Evolutionary conservation across 1,140 invertebrate genomes (phyloP), one percentile per base, ranked within the genome.

Genomic region (Conus betulinus): DNA sequence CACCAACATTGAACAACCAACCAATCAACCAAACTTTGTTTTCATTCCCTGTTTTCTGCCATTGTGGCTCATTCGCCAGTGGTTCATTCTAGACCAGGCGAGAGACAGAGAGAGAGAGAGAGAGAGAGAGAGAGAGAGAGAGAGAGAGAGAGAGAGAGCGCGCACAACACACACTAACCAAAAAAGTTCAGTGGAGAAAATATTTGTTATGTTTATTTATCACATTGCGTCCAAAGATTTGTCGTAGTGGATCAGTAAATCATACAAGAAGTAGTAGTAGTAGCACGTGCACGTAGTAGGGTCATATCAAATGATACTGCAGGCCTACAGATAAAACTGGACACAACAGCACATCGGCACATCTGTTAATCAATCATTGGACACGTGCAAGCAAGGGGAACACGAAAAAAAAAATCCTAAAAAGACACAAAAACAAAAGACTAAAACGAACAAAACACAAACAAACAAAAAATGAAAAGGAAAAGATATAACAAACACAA

Each of bases 191-290:
- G 17, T 71, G 67, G 8, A 60, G 57, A 71, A 71, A 71, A 71
- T 71, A 71, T 20, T 71, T 71, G 67, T 71, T 71, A 71, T 71
- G 67, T 71, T 71, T 71, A 71, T 71, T 71, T 71, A 71, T 71
- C 67, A 71, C 67, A 71, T 71, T 71, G 67, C 67, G 67, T 71
- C 67, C 67, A 71, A 71, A 71, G 67, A 71, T 71, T 71, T 71
- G 67, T 71, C 67, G 67, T 71, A 71, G 67, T 71, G 23, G 67
- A 71, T 71, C 67, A 71, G 67, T 71, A 71, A 71, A 71, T 71
- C 8, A 71, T 71, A 71, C 67, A 71, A 71, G 23, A 23, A 71
- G 23, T 23, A 71, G 67, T 71, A 71, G n/a, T n/a, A n/a, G 67
- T 71, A 15, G 23, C 67, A 71, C 67, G 67, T 71, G 67, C 67